Evolutionary conservation across 2,888 invertebrate genomes (phyloP), one percentile per base, ranked within the genome.

Genomic region (Tinea trinotella): DNA sequence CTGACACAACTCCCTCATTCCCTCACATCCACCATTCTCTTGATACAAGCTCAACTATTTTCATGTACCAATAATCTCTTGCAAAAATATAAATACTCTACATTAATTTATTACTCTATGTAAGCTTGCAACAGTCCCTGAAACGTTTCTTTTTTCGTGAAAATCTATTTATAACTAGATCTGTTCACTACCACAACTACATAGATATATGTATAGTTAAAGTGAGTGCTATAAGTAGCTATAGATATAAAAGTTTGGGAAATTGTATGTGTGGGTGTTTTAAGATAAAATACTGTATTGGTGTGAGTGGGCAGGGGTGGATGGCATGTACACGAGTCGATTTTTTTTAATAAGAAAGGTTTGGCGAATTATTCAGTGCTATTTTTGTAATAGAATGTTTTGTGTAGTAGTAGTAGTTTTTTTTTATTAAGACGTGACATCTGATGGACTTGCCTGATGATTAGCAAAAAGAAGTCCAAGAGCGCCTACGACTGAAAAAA

Each of bases 121-220:
- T 65, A 61, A 61, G 76, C 81, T 76, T 84, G 84, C 84, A 83
- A 77, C 82, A 83, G 81, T 78, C 84, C 79, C 82, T 81, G 84
- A 80, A 83, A 84, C 84, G 80, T 85, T 85, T 85, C 84, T 85
- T 85, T 56, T 84, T 84, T 83, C 84, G 85, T 82, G 83, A 83
- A 85, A 85, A 85, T 85, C 84, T 85, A 85, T 85, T 85, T 85
- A 85, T 85, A 85, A 85, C 81, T 84, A 84, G 48, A 48, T 48
- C 48, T 50, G 50, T 24, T 50, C 24, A 50, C 50, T 48, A 50
- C 50, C 24, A 50, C 13, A 24, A 50, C 50, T 50, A 50, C 24
- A 24, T 50, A 22, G 22, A 6, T 24, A 50, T 50, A 5, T n/a
- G 50, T 24, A 24, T 50, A 50, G 22, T 15, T 6, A 15, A 6